Base-by-base conservation (phyloP, 2,113 vertebrate genomes). In the Tympanuchus pallidicinctus region DNA sequence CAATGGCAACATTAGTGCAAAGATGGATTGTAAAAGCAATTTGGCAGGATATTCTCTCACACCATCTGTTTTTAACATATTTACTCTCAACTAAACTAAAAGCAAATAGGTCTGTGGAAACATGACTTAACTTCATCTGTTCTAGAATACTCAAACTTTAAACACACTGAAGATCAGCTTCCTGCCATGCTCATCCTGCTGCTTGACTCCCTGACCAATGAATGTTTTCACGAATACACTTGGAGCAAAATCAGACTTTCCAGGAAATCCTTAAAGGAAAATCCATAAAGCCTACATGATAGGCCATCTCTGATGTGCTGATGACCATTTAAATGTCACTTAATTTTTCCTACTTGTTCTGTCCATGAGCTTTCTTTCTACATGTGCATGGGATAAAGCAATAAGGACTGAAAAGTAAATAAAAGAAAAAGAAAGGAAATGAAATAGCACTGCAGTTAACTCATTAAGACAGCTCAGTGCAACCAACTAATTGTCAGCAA, bases 41-140 rank as follows among this genome's bases (percentile, higher is more conserved):
- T 78, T 92, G 76, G 70, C 75, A 94, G 59, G 75, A 50, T 84
- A 50, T 59, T 48, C 74, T 82, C 61, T 72, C 84, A 66, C 90
- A 86, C 90, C 75, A 90, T 91, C 79, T 93, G 86, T 75, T 91
- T 90, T 72, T 32, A 94, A 69, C 63, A 79, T 90, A 88, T 91
- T 91, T 96, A 28, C 36, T 71, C 65, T 81, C 76, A 69, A 54
- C 11, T 50, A 24, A 88, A 8, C 22, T 83, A 86, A 88, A 78
- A 88, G 30, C 57, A 94, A 95, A 72, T 7, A 48, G n/a, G 21
- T 86, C 45, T 43, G 52, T 42, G 66, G 57, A 77, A 92, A 81
- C 48, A 74, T 1, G n/a, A 81, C 48, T 75, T 75, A 59, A 63
- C 64, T 19, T 47, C 15, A 83, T 67, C 38, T 14, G 0, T 59